Evolutionary conservation across 2,888 invertebrate genomes (phyloP).

Genomic region (Cephus pygmeus): DNA sequence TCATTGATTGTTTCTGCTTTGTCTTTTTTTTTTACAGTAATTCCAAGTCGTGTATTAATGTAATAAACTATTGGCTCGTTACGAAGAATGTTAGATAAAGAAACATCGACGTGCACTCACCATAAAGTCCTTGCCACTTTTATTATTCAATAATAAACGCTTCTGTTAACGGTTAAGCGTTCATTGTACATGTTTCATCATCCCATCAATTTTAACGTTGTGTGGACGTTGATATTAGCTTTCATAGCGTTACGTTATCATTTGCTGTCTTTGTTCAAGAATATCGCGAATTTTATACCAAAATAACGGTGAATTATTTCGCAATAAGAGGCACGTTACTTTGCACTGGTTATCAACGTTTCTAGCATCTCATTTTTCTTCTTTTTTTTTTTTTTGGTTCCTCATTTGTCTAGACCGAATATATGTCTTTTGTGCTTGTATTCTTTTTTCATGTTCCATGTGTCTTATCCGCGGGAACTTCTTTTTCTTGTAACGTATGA

Average conservation of each 20-base stretch:
- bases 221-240: not conserved
- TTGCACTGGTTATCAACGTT: not conserved
- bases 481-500: conserved; percentile 16
- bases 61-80: not conserved
- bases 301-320: not conserved
- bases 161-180: not conserved
- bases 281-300: not conserved
- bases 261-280: not conserved
- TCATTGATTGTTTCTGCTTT: not conserved
- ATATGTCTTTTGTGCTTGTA: not conserved
- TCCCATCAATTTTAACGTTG: not conserved
- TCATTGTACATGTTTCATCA: not conserved
- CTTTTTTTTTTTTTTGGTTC: not conserved
- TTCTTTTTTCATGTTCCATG: conserved; percentile 6
- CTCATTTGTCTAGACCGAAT: not conserved
- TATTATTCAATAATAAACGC: not conserved
- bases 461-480: conserved; percentile 18
- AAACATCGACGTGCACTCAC: not conserved
- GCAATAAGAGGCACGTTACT: not conserved
- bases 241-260: not conserved
- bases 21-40: not conserved
- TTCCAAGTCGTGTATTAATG: not conserved
- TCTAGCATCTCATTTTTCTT: not conserved
- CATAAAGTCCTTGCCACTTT: not conserved
- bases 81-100: not conserved